Conservation (phyloP, 2,113 vertebrate genomes). For the Grammomys surdaster region DNA sequence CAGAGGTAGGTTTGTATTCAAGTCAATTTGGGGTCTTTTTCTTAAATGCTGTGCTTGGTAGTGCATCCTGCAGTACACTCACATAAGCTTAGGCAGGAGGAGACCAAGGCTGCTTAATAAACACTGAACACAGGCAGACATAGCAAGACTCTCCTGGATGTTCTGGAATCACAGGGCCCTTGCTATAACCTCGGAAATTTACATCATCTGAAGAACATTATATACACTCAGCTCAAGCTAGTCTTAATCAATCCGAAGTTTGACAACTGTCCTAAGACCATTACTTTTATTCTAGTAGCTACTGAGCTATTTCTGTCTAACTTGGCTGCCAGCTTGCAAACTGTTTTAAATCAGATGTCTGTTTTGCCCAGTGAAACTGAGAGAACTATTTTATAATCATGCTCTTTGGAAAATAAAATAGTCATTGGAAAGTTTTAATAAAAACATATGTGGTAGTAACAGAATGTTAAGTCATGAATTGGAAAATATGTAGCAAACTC, state of each 20-base stretch:
- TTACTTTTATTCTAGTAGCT: constrained; percentile 40
- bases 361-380: constrained; percentile 73
- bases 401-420: constrained; percentile 70
- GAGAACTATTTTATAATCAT: constrained; percentile 78
- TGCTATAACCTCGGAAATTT: background rate
- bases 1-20: constrained; percentile 2
- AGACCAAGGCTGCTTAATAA: background rate
- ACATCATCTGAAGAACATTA: background rate
- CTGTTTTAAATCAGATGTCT: constrained; percentile 64
- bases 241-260: constrained; percentile 44
- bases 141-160: background rate
- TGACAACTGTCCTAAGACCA: constrained; percentile 30
- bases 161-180: background rate
- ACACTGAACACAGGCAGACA: background rate
- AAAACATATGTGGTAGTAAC: constrained; percentile 65
- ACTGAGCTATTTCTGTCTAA: constrained; percentile 62
- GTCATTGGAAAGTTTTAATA: constrained; percentile 81
- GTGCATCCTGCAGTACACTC: background rate
- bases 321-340: constrained; percentile 53
- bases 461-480: constrained; percentile 74
- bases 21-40: background rate
- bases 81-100: background rate
- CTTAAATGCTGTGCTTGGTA: background rate
- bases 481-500: constrained; percentile 73
- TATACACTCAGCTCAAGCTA: background rate